Evolutionary conservation across 1,140 invertebrate species (phyloP).

Genomic region (Trissolcus basalis): DNA sequence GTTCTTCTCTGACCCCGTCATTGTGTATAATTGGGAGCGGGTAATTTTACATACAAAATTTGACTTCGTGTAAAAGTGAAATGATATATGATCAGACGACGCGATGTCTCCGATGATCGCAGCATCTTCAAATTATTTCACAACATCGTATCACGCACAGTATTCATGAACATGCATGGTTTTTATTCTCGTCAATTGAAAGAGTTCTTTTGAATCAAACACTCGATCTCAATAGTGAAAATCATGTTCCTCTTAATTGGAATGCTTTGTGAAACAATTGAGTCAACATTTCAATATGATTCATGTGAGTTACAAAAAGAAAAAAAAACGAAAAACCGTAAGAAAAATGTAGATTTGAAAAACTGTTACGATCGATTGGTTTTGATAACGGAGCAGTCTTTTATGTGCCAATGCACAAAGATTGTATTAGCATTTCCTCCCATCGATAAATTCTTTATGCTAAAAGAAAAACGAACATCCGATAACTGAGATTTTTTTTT

Average conservation of each 20-base stretch:
- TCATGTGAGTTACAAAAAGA: no score
- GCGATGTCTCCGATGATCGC: slow-evolving; percentile 9
- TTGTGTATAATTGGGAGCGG: neutral
- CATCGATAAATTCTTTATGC: slow-evolving; percentile 11
- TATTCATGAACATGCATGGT: slow-evolving; percentile 52
- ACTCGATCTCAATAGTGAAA: slow-evolving; percentile 27
- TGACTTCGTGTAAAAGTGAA: slow-evolving; percentile 54
- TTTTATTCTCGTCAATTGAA: slow-evolving; percentile 34
- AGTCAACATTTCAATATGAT: slow-evolving; percentile 18
- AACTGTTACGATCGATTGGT: slow-evolving; percentile 30
- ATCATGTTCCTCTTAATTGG: slow-evolving; percentile 18
- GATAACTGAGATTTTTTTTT: slow-evolving; percentile 22
- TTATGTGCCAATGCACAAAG: slow-evolving; percentile 30
- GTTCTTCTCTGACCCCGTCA: neutral
- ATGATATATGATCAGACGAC: slow-evolving; percentile 31
- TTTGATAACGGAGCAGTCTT: slow-evolving; percentile 43
- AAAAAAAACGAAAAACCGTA: no score
- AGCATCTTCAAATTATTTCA: slow-evolving; percentile 39
- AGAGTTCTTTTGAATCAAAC: slow-evolving; percentile 30
- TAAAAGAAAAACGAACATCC: slow-evolving; percentile 21
- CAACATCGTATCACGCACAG: slow-evolving; percentile 51
- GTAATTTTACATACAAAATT: slow-evolving; percentile 32
- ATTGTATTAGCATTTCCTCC: slow-evolving; percentile 26
- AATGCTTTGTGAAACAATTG: slow-evolving; percentile 52
- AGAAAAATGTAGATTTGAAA: no score